These are phyloP conservation scores for Bolinopsis microptera DNA, from an alignment of 37 sponge, comb jelly and placozoan genomes.

Conservation along the genomic window DNA sequence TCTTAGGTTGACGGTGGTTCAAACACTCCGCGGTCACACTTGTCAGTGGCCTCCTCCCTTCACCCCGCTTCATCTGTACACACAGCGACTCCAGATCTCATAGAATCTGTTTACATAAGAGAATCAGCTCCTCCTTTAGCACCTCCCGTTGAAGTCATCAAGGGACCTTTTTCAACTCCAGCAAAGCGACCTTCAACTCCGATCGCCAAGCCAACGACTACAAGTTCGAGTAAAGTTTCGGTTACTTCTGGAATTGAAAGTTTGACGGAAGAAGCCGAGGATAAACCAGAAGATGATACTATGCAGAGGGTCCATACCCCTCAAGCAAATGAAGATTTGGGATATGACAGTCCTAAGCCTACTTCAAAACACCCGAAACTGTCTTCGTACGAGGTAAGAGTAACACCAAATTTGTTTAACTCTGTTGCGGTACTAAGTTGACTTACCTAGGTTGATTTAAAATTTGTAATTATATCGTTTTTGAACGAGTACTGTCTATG, in stretches of 20 bases:
- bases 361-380: conserved; percentile 40
- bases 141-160: not conserved
- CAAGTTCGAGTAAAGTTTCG: conserved; percentile 41
- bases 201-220: conserved; percentile 31
- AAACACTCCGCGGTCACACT: not conserved
- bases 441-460: too few relatives aligned
- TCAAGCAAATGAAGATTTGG: conserved; percentile 11
- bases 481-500: too few relatives aligned
- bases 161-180: not conserved
- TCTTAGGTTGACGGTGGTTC: not conserved
- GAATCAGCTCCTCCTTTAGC: not conserved
- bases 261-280: not conserved
- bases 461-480: too few relatives aligned
- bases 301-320: not conserved
- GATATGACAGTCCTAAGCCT: conserved; percentile 53
- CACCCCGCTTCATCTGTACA: not conserved
- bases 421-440: too few relatives aligned
- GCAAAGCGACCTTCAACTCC: conserved; percentile 1
- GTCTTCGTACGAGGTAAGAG: conserved; percentile 5
- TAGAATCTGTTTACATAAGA: not conserved
- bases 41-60: not conserved
- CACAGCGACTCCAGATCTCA: conserved; percentile 8
- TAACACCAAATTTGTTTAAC: too few relatives aligned
- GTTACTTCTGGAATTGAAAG: conserved; percentile 12
- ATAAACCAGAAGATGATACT: not conserved